phyloP scores from a whole-genome alignment of 2,797 vertebrate species.

The Peromyscus nudipes region DNA sequence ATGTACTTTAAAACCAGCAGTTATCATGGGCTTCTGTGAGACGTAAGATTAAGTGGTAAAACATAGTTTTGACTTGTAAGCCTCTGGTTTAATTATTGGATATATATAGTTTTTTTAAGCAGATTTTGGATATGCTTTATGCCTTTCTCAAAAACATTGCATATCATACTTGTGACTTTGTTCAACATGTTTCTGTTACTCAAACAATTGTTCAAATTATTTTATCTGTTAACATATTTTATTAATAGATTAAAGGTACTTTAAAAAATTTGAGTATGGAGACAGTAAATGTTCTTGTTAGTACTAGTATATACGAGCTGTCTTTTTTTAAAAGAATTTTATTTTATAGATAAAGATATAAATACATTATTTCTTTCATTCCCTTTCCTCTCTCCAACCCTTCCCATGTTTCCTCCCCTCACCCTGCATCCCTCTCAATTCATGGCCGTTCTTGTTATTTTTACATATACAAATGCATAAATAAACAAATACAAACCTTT shows the following conservation, averaged over 20 bases:
- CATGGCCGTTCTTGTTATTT: not conserved
- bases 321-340: not conserved
- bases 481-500: not conserved
- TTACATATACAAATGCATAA: not conserved
- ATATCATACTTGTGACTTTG: slow-evolving; percentile 17
- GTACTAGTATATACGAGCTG: not conserved
- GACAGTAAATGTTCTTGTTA: not conserved
- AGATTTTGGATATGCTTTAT: not conserved
- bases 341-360: not conserved
- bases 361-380: not conserved
- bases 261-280: not conserved
- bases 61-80: slow-evolving; percentile 34
- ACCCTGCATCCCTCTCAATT: not conserved
- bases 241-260: not conserved
- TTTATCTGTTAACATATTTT: not conserved
- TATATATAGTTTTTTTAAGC: slow-evolving; percentile 32
- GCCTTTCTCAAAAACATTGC: not conserved
- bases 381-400: not conserved
- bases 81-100: slow-evolving; percentile 6
- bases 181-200: slow-evolving; percentile 24
- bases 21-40: not conserved
- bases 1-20: not conserved
- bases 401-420: not conserved
- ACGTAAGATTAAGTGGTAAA: not conserved
- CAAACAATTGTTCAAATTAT: slow-evolving; percentile 19